Evolutionary conservation across 2,888 invertebrate species (phyloP).

Genomic region (Temnothorax ravouxi): DNA sequence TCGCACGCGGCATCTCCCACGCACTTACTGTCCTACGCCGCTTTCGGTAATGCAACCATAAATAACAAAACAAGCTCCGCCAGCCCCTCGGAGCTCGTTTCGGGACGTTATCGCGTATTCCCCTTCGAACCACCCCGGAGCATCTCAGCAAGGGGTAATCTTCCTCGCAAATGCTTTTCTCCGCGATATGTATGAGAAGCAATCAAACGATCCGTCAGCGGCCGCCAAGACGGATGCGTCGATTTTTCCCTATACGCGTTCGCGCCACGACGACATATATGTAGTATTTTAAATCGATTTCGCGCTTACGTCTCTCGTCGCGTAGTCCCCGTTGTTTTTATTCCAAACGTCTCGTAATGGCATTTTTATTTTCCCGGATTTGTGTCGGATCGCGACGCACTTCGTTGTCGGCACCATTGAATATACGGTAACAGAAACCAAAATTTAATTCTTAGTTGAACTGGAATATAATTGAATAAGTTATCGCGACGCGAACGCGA

Average conservation of each 20-base stretch:
- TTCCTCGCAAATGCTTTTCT: constrained; percentile 60
- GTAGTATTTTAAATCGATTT: constrained; percentile 50
- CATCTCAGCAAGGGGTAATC: constrained; percentile 60
- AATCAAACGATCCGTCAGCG: constrained; percentile 73
- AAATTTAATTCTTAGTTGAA: constrained; percentile 2
- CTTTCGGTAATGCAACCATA: constrained; percentile 78
- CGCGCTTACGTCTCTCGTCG: constrained; percentile 40
- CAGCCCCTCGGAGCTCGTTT: constrained; percentile 47
- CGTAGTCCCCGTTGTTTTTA: constrained; percentile 35
- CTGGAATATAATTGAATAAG: constrained; percentile 5
- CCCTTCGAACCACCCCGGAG: constrained; percentile 38
- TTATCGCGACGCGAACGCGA: background rate
- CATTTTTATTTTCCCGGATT: constrained; percentile 38
- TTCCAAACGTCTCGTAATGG: constrained; percentile 34
- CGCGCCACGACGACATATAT: constrained; percentile 11
- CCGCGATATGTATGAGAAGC: constrained; percentile 60
- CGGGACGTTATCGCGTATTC: constrained; percentile 51
- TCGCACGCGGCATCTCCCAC: constrained; percentile 75
- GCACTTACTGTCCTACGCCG: constrained; percentile 74
- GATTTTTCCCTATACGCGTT: constrained; percentile 56
- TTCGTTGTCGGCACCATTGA: background rate
- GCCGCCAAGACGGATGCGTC: constrained; percentile 61
- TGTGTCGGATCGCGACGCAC: constrained; percentile 8
- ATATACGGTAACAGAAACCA: background rate
- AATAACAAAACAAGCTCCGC: constrained; percentile 75